These are phyloP conservation scores for Dipodomys ordii DNA, from an alignment of 2,113 vertebrate species.

Conservation along the genomic window DNA sequence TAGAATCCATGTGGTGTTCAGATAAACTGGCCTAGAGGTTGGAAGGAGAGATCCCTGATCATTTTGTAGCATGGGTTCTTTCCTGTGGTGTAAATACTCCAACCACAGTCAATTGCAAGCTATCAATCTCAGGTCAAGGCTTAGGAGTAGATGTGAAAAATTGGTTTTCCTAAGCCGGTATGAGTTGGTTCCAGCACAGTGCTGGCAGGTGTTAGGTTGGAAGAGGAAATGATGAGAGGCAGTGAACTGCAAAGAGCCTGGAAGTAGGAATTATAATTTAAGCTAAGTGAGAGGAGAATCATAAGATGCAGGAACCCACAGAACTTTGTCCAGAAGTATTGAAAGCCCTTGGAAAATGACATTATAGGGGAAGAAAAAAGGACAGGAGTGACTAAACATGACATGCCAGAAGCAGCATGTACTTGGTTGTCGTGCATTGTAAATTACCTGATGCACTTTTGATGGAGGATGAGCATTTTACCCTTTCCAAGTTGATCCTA, in stretches of 20 bases:
- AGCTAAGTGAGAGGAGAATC: neutral
- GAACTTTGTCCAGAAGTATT: neutral
- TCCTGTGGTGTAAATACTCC: slow-evolving; percentile 9
- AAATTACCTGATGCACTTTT: neutral
- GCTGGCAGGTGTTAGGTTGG: neutral
- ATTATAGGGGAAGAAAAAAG: neutral
- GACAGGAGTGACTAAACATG: neutral
- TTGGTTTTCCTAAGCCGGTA: neutral
- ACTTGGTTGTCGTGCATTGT: neutral
- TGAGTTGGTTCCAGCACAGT: neutral
- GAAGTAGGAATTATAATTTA: slow-evolving; percentile 36
- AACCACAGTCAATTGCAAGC: neutral
- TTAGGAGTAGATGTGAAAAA: neutral
- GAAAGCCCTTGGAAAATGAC: neutral
- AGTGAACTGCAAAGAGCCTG: neutral
- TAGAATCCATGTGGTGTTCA: neutral
- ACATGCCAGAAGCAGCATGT: neutral
- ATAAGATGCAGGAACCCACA: neutral
- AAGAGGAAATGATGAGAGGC: neutral
- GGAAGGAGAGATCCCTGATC: neutral
- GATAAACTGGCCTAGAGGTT: neutral
- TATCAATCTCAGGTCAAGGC: neutral
- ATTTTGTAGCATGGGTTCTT: neutral
- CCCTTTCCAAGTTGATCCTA: neutral
- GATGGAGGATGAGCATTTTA: slow-evolving; percentile 17